Base-by-base conservation (phyloP, 1,140 invertebrate genomes). In the Temnothorax curvispinosus region DNA sequence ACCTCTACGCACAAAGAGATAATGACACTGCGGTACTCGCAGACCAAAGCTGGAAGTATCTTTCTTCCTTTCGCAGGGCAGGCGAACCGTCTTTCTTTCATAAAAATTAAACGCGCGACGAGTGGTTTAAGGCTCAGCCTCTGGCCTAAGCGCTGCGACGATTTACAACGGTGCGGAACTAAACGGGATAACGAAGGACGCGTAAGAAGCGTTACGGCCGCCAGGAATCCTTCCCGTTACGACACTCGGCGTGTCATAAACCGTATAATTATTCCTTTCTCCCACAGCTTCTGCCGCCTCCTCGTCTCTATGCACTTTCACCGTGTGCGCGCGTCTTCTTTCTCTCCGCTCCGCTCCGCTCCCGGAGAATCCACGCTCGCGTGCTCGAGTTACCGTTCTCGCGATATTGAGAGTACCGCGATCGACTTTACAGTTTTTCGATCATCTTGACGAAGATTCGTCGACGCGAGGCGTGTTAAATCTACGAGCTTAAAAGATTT, bases 211-310 rank as follows among this genome's bases (percentile, higher is more conserved):
- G 52, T 65, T 65, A 32, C 21, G 41, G 15, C 27, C 27, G 21
- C 52, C 35, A 65, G 75, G 80, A 87, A 87, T 90, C 71, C 64
- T 11, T 78, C 47, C 32, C 64, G 65, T 90, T 88, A 76, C 76
- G 54, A 82, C 76, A 90, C 76, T 86, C 65, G 6, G 52, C 9
- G 75, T 90, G 86, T 90, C 87, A 90, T 90, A 90, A 90, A 89
- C 77, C 62, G 41, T 88, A 91, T 88, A 91, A 91, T 90, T 90
- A 90, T 90, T 90, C 89, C 89, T 91, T 91, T 91, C 90, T 91
- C 90, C 58, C 50, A 65, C 76, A 90, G 47, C 74, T 86, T 84
- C 87, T 64, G 65, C 80, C 69, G 41, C 27, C 80, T 82, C 32
- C 65, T 78, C 72, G 64, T 72, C 41, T 84, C 84, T 76, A 75